Percentiles rank a stretch among this genome's conserved stretches.
phyloP scores from a whole-genome alignment of 2,888 invertebrate species.

The Mythimna vitellina region DNA sequence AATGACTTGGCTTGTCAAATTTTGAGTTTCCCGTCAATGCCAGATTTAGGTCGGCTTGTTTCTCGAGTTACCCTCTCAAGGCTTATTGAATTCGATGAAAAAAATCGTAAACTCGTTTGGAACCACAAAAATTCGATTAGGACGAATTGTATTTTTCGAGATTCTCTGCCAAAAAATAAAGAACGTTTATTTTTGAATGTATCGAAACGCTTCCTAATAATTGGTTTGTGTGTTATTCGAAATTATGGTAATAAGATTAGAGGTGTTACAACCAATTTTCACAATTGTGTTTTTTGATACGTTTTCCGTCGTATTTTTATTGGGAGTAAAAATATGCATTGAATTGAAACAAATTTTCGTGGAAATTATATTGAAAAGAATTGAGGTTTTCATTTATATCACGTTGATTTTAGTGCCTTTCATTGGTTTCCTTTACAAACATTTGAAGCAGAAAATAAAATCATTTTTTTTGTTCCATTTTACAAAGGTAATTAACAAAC shows the following conservation, averaged over 20 bases:
- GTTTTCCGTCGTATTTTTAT: conserved; percentile 1
- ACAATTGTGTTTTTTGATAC: background rate
- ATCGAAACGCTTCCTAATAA: conserved; percentile 1
- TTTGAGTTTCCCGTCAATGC: conserved; percentile 55
- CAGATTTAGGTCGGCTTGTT: conserved; percentile 59
- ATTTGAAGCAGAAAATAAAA: background rate
- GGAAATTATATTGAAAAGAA: background rate
- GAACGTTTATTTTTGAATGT: conserved; percentile 39
- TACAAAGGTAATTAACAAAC: background rate
- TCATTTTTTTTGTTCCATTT: too few relatives aligned
- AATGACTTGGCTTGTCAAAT: conserved; percentile 61
- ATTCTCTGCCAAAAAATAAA: conserved; percentile 61
- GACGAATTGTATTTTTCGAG: conserved; percentile 60
- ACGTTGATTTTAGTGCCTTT: background rate
- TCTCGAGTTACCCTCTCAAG: conserved; percentile 46
- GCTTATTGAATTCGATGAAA: conserved; percentile 66
- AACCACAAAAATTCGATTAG: conserved; percentile 63
- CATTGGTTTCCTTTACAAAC: background rate
- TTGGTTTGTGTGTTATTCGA: conserved; percentile 17
- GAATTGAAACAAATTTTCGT: background rate
- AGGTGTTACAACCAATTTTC: background rate
- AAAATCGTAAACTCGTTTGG: conserved; percentile 65
- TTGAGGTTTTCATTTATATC: background rate
- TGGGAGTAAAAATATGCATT: background rate
- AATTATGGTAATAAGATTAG: background rate